Evolutionary conservation across 2,888 invertebrate species (phyloP), one percentile per base, ranked within the genome.

Genomic region (Polydesmus complanatus): DNA sequence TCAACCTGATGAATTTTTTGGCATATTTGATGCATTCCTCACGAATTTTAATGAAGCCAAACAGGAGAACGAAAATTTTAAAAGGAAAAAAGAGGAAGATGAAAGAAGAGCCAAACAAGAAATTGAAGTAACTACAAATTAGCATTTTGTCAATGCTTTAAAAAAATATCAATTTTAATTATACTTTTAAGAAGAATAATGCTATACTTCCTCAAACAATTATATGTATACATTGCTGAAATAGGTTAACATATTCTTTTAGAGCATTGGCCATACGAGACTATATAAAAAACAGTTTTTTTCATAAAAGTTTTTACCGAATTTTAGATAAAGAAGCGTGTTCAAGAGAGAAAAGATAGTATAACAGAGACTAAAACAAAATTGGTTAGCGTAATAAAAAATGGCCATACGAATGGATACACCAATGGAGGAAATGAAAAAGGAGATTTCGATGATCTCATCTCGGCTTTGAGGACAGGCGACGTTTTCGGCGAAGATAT

Each of bases 401-500:
- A 61, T 75, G 78, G 67, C 65, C 64, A 58, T 48, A 63, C 65
- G 63, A 68, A 65, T 63, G 64, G 64, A 14, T 48, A 65, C 50
- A 69, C 83, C 27, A 64, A 64, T 52, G 65, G 63, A 22, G 67
- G 66, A 47, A 14, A 37, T 8, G 69, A 71, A 59, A 84, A 90
- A 70, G 92, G 94, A 8, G 95, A 95, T 75, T 95, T 95, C 74
- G 95, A 95, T 71, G 95, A 95, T 75, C 79, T 95, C 67, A 95
- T 95, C 71, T 94, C 94, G 0, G 95, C 95, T 0, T 74, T 95
- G 58, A 77, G 94, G 63, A 94, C 95, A 0, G 95, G 95, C 0
- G 93, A 94, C 70, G 93, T 94, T 0, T 95, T 94, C 70, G 92
- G 93, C 0, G 94, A 94, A 71, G 94, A 94, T 72, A 89, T 94